Conservation (phyloP, 2,113 vertebrate genomes). For the Cheilinus undulatus region DNA sequence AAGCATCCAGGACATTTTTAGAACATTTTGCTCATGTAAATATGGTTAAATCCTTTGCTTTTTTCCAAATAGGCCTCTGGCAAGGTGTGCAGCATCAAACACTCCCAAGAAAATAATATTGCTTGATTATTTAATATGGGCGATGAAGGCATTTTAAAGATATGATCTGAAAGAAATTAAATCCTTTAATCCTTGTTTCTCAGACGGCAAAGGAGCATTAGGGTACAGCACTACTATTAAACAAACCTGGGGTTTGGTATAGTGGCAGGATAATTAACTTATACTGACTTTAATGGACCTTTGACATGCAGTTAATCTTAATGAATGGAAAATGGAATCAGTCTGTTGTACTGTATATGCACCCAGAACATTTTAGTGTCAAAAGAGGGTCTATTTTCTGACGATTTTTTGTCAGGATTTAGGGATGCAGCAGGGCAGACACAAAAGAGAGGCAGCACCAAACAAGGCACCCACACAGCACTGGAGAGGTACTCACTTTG, state of each 20-base stretch:
- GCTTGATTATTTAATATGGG: conserved; percentile 9
- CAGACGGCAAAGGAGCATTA: not conserved
- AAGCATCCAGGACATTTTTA: not conserved
- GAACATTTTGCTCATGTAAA: not conserved
- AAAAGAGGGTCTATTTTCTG: conserved; percentile 9
- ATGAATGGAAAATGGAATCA: not conserved
- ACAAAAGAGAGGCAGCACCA: conserved; percentile 46
- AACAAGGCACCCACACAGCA: conserved; percentile 24
- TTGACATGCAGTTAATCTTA: not conserved
- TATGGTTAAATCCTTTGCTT: not conserved
- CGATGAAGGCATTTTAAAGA: not conserved
- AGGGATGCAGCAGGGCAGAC: conserved; percentile 29
- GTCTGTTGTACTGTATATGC: not conserved
- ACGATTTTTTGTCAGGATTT: conserved; percentile 1
- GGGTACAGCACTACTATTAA: not conserved
- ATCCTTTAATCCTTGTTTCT: conserved; percentile 13
- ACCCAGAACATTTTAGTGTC: not conserved
- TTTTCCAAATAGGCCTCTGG: not conserved
- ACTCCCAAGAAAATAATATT: not conserved
- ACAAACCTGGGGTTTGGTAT: conserved; percentile 4
- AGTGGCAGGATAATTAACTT: conserved; percentile 5
- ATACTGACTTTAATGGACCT: conserved; percentile 19
- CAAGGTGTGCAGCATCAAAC: not conserved
- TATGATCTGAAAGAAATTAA: conserved; percentile 26
- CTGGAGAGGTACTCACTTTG: conserved; percentile 91